Conservation (phyloP, 30 jellyfish, hydroid and myxozoan species). For the Aurelia sp. region DNA sequence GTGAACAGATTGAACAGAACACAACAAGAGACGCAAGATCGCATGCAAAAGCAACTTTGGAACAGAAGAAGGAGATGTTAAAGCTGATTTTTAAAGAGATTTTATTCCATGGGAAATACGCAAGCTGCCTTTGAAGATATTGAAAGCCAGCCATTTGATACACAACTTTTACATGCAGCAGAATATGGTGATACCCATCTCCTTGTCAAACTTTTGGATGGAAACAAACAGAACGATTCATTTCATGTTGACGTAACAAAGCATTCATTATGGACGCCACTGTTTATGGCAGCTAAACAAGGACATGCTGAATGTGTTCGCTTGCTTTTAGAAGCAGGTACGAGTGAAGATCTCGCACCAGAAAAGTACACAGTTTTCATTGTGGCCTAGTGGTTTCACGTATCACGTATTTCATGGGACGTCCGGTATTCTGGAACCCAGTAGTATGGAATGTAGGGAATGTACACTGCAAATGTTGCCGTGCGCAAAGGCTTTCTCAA, state of each 20-base stretch:
- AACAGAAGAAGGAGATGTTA: not conserved
- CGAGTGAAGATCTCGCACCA: not conserved
- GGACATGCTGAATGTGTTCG: constrained; percentile 61
- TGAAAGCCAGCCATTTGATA: constrained; percentile 32
- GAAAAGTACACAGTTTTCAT: not conserved
- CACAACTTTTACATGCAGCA: constrained; percentile 34
- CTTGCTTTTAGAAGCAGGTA: constrained; percentile 37
- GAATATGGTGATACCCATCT: constrained; percentile 41
- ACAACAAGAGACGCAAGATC: not conserved
- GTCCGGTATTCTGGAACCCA: too few relatives aligned
- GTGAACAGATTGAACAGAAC: too few relatives aligned
- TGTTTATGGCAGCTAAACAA: constrained; percentile 68
- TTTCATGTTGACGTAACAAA: constrained; percentile 37
- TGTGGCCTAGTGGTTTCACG: too few relatives aligned
- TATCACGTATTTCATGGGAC: too few relatives aligned
- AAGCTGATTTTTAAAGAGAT: not conserved
- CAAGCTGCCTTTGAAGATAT: constrained; percentile 18
- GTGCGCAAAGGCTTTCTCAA: too few relatives aligned
- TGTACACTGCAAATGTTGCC: too few relatives aligned
- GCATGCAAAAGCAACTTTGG: not conserved
- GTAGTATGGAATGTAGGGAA: too few relatives aligned
- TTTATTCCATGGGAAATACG: constrained; percentile 29
- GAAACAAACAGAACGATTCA: not conserved
- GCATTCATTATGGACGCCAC: constrained; percentile 57
- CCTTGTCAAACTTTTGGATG: constrained; percentile 6